Evolutionary conservation across 2,797 vertebrate genomes (phyloP), one percentile per base, ranked within the genome.

Genomic region (Merluccius polli): DNA sequence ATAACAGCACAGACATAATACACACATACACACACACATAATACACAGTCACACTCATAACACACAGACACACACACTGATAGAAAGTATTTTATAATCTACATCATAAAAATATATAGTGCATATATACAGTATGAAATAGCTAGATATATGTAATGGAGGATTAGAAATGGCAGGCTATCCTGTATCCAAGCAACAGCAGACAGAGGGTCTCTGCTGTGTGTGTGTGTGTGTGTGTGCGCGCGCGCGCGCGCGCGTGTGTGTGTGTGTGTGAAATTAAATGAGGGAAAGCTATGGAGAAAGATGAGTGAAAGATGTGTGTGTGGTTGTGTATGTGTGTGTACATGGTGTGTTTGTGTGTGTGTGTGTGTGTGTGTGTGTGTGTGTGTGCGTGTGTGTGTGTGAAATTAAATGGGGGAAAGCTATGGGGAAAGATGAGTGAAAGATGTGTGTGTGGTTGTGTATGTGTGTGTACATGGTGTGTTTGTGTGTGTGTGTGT

Each of bases 151-250:
- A 63, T 27, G 59, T 27, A 27, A 63, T 27, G 59, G 10, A 63
- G 8, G 0, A 32, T 32, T 31, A 75, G 79, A 75, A 76, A 73
- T 80, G 71, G 85, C 79, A 83, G 88, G 82, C 81, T 87, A 84
- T 86, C 90, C 83, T 85, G 92, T 93, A 93, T 91, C 93, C 79
- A 93, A 93, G 93, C 92, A 94, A 94, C 93, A 87, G 89, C 87
- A 78, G 82, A 85, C 81, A 86, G 87, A 88, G 85, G 82, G 88
- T 86, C 88, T 89, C 90, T 91, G 86, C 85, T 87, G 69, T 38
- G 44, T 72, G 69, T 38, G 70, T 71, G 69, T 36, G 48, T 30
- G 75, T 35, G 41, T 36, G 44, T 24, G 72, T 15, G 48, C 67
- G 70, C 8, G 24, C 24, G 36, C 29, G 75, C 32, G 70, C 21